These are phyloP conservation scores for Malaclemys terrapin DNA, from an alignment of 2,113 vertebrate genomes.

Conservation along the genomic window DNA sequence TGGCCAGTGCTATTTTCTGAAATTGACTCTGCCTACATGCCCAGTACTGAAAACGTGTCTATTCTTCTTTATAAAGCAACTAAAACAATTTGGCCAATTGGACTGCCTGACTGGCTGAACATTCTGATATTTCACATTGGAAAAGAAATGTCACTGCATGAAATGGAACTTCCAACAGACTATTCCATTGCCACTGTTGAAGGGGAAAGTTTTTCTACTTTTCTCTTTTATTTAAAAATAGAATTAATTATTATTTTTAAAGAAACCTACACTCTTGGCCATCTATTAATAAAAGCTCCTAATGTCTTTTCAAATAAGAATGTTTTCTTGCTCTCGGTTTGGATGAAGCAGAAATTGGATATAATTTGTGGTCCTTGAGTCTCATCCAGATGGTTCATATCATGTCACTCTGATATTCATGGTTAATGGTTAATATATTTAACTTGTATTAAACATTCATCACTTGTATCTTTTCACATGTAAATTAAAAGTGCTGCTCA, in stretches of 20 bases:
- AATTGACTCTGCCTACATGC: constrained; percentile 20
- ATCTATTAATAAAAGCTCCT: background rate
- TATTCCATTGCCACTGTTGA: constrained; percentile 47
- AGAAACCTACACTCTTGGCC: rapidly evolving
- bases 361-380: background rate
- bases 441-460: background rate
- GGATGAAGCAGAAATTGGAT: background rate
- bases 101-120: constrained; percentile 56
- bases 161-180: constrained; percentile 56
- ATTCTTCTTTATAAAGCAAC: constrained; percentile 33
- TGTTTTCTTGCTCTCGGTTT: background rate
- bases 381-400: background rate
- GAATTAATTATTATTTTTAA: background rate
- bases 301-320: background rate
- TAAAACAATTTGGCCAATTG: constrained; percentile 38
- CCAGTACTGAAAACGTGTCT: constrained; percentile 31
- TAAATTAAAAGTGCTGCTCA: background rate
- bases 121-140: constrained; percentile 54
- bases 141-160: constrained; percentile 61
- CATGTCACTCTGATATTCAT: background rate
- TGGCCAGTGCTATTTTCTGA: constrained; percentile 28
- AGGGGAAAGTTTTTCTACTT: constrained; percentile 38
- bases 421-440: background rate
- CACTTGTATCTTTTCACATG: background rate
- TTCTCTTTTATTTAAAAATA: constrained; percentile 46